Conservation (phyloP, 1,140 invertebrate species). For the Philotrypesis tridentata region DNA sequence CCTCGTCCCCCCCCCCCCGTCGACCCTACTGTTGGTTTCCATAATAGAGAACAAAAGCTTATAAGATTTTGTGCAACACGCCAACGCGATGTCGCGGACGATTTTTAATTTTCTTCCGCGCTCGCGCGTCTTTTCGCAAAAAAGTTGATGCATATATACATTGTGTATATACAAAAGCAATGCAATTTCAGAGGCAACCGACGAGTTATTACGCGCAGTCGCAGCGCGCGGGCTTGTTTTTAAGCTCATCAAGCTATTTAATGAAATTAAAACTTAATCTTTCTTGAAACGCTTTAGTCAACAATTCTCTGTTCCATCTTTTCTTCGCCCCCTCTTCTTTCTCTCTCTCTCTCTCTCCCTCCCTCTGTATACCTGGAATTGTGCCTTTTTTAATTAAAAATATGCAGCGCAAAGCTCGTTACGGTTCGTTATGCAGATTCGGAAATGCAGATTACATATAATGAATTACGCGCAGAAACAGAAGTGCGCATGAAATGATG, state of each 20-base stretch:
- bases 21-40: no score
- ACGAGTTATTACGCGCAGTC: not conserved
- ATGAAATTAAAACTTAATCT: conserved; percentile 48
- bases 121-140: not conserved
- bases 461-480: conserved; percentile 17
- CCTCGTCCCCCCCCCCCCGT: no score
- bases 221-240: not conserved
- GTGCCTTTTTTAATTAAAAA: conserved; percentile 44
- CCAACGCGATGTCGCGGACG: no score
- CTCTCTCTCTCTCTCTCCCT: not conserved
- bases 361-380: not conserved
- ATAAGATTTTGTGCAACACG: no score
- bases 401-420: not conserved
- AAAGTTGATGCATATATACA: no score
- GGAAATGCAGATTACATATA: conserved; percentile 39
- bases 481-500: conserved; percentile 29
- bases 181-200: not conserved
- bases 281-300: conserved; percentile 31
- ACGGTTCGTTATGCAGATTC: conserved; percentile 36
- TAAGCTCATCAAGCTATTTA: conserved; percentile 29
- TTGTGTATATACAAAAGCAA: no score
- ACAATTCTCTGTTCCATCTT: conserved; percentile 6
- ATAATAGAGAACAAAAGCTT: no score
- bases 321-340: not conserved
- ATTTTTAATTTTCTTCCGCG: not conserved